A percentile compares a stretch with the other conserved stretches of the same genome.
Evolutionary conservation across 1,140 invertebrate species (phyloP).

Genomic region (Tetraneura akinire): DNA sequence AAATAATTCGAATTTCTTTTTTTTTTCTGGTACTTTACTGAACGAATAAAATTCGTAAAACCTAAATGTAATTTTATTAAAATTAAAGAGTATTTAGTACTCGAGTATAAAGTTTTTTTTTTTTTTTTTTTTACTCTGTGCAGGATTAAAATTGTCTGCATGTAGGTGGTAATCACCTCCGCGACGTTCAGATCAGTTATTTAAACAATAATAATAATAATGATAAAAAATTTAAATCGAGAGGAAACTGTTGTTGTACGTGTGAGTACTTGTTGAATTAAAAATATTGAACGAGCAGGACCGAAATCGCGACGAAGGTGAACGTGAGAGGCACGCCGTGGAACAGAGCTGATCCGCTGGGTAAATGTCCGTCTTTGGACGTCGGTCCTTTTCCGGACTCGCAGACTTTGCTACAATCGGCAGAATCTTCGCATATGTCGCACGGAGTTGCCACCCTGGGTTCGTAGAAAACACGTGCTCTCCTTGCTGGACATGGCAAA

Average conservation of each 20-base stretch:
- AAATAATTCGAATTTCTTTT: too few species aligned
- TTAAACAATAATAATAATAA: not conserved
- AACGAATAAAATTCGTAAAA: too few species aligned
- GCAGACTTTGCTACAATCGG: conserved; percentile 63
- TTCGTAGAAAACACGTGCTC: conserved; percentile 76
- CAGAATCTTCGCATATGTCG: conserved; percentile 75
- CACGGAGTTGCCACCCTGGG: conserved; percentile 70
- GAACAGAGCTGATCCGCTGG: not conserved
- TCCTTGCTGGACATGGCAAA: conserved; percentile 62
- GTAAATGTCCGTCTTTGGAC: not conserved
- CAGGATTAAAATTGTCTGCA: too few species aligned
- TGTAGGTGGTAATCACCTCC: too few species aligned
- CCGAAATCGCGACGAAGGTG: not conserved
- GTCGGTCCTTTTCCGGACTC: not conserved
- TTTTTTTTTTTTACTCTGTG: too few species aligned
- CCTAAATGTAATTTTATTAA: too few species aligned
- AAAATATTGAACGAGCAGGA: not conserved
- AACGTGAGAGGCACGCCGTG: not conserved
- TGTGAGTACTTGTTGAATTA: too few species aligned
- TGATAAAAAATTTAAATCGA: not conserved
- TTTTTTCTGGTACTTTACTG: too few species aligned
- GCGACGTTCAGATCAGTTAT: too few species aligned
- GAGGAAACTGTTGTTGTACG: too few species aligned
- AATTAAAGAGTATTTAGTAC: too few species aligned
- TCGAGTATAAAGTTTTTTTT: too few species aligned